Base-by-base conservation (phyloP, 1,140 invertebrate genomes). In the Drepana arcuata region DNA sequence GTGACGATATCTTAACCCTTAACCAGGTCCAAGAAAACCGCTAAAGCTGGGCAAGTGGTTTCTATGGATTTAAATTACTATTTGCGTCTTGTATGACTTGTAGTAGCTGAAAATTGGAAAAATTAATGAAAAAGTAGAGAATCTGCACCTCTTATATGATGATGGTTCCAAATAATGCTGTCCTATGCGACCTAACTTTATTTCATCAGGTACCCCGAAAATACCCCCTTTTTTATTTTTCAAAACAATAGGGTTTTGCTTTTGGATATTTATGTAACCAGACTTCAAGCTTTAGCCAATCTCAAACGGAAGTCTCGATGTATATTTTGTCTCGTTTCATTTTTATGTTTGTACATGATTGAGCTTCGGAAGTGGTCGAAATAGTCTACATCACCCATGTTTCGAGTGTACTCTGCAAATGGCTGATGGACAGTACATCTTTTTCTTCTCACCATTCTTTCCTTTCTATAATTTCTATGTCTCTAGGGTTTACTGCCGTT, bases 401-500 rank as follows among this genome's bases (percentile, higher is more conserved):
- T 26, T 26, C 25, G 25, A 10, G 25, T 26, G 10, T 32, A 41
- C 9, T 32, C 9, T 10, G 11, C 14, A 16, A n/a, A 41, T 41
- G 9, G 38, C 18, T 11, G 14, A 9, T 16, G 44, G 44, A 21
- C 37, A 37, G 16, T 14, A n/a, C 10, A 37, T 47, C 7, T 39
- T 13, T n/a, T 36, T 28, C 14, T 34, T 41, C 15, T 14, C 7
- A 9, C 38, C 44, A 34, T 47, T 23, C 33, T 47, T 47, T 47
- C 26, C 44, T 36, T 31, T 40, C 14, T 16, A 47, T 37, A 14
- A 11, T n/a, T 33, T 31, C 33, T 2, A 27, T 29, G 18, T 13
- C 18, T 35, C n/a, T 26, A 18, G 44, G 44, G 26, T 41, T 25
- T 34, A 36, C 10, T 9, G 44, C 44, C 11, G 37, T 41, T 7